Conservation (phyloP, 2,888 invertebrate species). For the Halictus ligatus region DNA sequence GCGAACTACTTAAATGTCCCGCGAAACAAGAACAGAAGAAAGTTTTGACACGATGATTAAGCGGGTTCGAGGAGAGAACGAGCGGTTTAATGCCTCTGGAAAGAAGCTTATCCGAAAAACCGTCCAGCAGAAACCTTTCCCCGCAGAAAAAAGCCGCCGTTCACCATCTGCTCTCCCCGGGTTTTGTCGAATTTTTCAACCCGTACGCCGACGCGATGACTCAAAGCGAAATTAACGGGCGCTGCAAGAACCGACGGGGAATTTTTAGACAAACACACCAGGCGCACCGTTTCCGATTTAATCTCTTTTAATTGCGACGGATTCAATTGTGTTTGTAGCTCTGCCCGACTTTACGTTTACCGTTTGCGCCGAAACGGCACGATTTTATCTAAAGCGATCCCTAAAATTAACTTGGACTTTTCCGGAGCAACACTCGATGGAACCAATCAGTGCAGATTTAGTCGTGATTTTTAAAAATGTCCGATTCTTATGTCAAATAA, state of each 20-base stretch:
- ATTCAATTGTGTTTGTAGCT: not conserved
- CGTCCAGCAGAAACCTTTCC: not conserved
- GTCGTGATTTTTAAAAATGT: not conserved
- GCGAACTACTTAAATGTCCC: not conserved
- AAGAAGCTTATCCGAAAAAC: not conserved
- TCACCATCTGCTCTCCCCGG: not conserved
- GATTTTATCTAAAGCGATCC: not conserved
- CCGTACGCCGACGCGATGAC: too few relatives aligned
- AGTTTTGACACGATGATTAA: not conserved
- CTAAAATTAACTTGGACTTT: not conserved
- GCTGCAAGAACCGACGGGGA: not conserved
- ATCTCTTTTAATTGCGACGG: conserved; percentile 11
- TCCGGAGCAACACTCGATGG: too few relatives aligned
- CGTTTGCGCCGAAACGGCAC: not conserved
- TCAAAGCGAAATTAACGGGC: not conserved
- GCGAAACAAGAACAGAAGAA: not conserved
- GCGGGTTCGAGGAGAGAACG: not conserved
- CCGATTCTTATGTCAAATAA: too few relatives aligned
- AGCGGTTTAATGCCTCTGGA: not conserved
- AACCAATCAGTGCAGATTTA: too few relatives aligned
- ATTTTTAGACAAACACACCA: not conserved
- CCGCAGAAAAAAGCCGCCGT: not conserved
- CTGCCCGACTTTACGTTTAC: not conserved
- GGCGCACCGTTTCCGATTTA: not conserved
- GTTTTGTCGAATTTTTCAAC: not conserved